These are phyloP conservation scores for Pocota personata DNA, from an alignment of 2,888 invertebrate species.

Conservation along the genomic window DNA sequence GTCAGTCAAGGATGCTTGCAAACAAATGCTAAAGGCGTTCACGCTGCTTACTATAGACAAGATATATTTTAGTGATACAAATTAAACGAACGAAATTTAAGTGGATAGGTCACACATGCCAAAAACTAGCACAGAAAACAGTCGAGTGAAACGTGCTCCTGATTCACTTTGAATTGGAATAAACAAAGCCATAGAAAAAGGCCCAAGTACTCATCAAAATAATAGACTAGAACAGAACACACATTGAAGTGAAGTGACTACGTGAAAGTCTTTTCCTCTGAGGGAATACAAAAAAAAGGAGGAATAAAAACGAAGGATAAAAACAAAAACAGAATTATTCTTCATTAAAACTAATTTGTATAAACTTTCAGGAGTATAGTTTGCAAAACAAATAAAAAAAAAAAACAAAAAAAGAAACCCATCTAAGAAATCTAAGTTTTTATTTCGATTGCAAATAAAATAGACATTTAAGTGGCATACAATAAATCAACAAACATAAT, in stretches of 20 bases:
- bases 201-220: constrained; percentile 52
- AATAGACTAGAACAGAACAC: constrained; percentile 34
- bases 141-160: constrained; percentile 36
- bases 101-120: constrained; percentile 44
- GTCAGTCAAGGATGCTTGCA: constrained; percentile 16
- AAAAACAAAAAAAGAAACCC: no score
- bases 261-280: constrained; percentile 24
- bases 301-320: constrained; percentile 1
- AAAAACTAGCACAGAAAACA: constrained; percentile 44
- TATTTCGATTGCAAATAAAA: constrained; percentile 56
- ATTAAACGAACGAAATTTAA: constrained; percentile 36
- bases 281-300: background rate
- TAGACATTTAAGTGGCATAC: constrained; percentile 15
- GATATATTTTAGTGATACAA: constrained; percentile 10
- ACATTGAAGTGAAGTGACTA: background rate
- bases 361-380: constrained; percentile 9
- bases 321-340: constrained; percentile 31
- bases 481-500: constrained; percentile 65
- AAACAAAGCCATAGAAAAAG: constrained; percentile 52
- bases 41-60: background rate
- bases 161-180: constrained; percentile 36
- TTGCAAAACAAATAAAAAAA: constrained; percentile 27
- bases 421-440: constrained; percentile 30
- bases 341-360: no score
- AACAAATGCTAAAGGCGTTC: constrained; percentile 28